Evolutionary conservation across 2,113 vertebrate species (phyloP), one percentile per base, ranked within the genome.

Genomic region (Passerina amoena): DNA sequence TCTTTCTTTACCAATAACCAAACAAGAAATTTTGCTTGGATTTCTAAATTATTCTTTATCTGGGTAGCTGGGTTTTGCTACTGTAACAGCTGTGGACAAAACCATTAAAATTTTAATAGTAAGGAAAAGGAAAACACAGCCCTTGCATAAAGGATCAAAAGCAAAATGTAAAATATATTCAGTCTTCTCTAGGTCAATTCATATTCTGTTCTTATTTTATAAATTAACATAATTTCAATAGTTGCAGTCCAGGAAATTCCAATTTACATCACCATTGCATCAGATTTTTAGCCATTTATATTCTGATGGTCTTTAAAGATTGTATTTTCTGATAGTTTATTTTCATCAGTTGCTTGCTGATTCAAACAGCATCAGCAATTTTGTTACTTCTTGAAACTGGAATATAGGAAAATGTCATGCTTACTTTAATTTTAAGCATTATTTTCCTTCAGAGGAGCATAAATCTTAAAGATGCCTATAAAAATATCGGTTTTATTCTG

Each of bases 181-280:
- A 80, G 35, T 40, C 23, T 59, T 96, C 95, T 96, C 91, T 91
- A 95, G 88, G 75, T 91, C 81, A 92, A 44, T 80, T 77, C 23
- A 50, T 79, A 88, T 56, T 72, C 54, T 87, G n/a, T 6, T 44
- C 42, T 70, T 89, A 81, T 92, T 88, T 51, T 54, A 8, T 27
- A 92, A 85, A 87, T 81, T 91, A 78, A 69, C 38, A 88, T 80
- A 85, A 68, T 91, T 93, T 94, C 61, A 90, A 35, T 37, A 86
- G 56, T 31, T 78, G 48, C 70, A 73, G 53, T 56, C 21, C 13
- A 89, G 77, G 64, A 84, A 91, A 92, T 87, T 87, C 30, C 21
- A 68, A 73, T 88, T 76, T 85, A 54, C 22, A 24, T 86, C 51
- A 56, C 28, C 5, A 4, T 61, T 87, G 56, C 13, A 87, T 79